Conservation (phyloP, 2,113 vertebrate species). For the Bubo blakistoni region DNA sequence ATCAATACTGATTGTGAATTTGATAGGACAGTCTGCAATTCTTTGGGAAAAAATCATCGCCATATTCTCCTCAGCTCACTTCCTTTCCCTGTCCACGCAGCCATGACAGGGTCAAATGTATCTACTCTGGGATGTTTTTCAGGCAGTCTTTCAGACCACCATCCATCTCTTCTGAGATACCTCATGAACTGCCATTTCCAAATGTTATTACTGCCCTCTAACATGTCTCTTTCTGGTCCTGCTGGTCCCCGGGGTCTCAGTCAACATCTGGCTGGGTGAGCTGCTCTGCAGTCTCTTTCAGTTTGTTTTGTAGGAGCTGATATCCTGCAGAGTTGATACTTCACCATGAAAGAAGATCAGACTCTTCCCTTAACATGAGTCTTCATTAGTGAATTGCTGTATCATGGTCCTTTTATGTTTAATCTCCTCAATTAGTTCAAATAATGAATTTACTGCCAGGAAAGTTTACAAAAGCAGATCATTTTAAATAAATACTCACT, state of each 20-base stretch:
- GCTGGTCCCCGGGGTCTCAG: not conserved
- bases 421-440: conserved; percentile 4
- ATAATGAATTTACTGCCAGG: conserved; percentile 31
- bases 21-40: not conserved
- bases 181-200: not conserved
- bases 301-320: not conserved
- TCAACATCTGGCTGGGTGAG: not conserved
- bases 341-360: not conserved
- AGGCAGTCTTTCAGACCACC: not conserved
- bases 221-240: not conserved
- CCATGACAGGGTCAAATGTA: not conserved
- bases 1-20: not conserved
- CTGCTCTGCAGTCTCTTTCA: not conserved
- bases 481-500: not conserved
- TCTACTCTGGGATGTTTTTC: not conserved
- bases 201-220: not conserved
- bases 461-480: conserved; percentile 12
- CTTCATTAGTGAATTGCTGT: not conserved
- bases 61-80: not conserved
- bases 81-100: not conserved
- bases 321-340: not conserved
- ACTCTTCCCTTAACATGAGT: not conserved
- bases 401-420: not conserved
- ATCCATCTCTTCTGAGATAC: not conserved
- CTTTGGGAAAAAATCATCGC: not conserved